These are phyloP conservation scores for Chalcosyrphus nemorum DNA, from an alignment of 2,888 invertebrate genomes.

Conservation along the genomic window DNA sequence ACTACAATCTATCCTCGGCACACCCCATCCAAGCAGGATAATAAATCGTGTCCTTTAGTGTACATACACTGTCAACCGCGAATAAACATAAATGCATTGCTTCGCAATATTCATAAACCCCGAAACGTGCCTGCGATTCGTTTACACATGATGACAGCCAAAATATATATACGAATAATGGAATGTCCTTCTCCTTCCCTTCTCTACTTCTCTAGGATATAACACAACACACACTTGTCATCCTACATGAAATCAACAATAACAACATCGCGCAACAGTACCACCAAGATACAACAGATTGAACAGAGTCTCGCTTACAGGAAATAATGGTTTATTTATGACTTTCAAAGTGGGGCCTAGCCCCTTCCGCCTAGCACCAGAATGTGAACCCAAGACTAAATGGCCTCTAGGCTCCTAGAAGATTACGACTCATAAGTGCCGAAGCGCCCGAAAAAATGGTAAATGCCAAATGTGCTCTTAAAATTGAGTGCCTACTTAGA, in stretches of 20 bases:
- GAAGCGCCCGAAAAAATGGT: not conserved
- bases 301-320: not conserved
- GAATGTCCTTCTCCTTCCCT: not conserved
- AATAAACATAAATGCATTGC: constrained; percentile 34
- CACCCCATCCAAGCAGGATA: not conserved
- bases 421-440: constrained; percentile 11
- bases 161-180: not conserved
- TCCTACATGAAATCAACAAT: not conserved
- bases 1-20: not conserved
- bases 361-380: too few species aligned
- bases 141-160: constrained; percentile 26
- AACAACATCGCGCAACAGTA: not conserved
- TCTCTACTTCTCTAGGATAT: not conserved
- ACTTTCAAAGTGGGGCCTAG: constrained; percentile 5
- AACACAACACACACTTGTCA: not conserved
- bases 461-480: constrained; percentile 34
- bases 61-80: constrained; percentile 1
- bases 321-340: constrained; percentile 45
- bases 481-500: constrained; percentile 30
- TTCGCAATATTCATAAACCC: constrained; percentile 25
- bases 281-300: not conserved
- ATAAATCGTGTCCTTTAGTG: constrained; percentile 9
- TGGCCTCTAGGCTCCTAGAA: constrained; percentile 28
- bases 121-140: constrained; percentile 31
- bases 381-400: not conserved